These are phyloP conservation scores for Amblyteles armatorius DNA, from an alignment of 2,888 invertebrate species.

Conservation along the genomic window DNA sequence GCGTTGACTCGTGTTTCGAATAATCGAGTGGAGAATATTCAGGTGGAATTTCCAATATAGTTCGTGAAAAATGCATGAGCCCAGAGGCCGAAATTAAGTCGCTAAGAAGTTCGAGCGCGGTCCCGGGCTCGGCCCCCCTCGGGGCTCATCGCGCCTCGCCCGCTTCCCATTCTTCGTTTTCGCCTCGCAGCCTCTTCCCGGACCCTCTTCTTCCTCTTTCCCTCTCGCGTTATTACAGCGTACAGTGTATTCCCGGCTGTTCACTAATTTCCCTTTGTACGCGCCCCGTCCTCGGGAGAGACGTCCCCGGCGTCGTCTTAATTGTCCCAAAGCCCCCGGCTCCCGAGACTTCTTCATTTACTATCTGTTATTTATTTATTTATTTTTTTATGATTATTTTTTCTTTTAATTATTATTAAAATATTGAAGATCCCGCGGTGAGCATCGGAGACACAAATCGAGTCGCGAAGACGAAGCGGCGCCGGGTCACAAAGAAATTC, in stretches of 20 bases:
- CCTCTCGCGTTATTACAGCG: slow-evolving; percentile 25
- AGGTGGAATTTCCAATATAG: slow-evolving; percentile 68
- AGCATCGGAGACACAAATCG: slow-evolving; percentile 25
- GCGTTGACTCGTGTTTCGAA: slow-evolving; percentile 73
- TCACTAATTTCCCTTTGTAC: slow-evolving; percentile 49
- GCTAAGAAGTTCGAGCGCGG: slow-evolving; percentile 59
- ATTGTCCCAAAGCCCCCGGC: slow-evolving; percentile 49
- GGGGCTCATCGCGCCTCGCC: slow-evolving; percentile 30
- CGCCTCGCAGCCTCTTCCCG: slow-evolving; percentile 16
- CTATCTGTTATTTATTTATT: background rate
- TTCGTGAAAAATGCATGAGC: slow-evolving; percentile 70
- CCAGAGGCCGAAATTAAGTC: slow-evolving; percentile 65
- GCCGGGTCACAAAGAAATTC: slow-evolving; percentile 64
- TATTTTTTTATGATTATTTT: slow-evolving; percentile 6
- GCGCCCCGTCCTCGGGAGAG: slow-evolving; percentile 7
- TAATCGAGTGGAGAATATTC: slow-evolving; percentile 74
- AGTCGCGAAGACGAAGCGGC: slow-evolving; percentile 16
- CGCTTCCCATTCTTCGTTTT: slow-evolving; percentile 26
- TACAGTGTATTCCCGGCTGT: slow-evolving; percentile 34
- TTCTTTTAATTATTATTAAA: slow-evolving; percentile 54
- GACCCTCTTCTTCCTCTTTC: slow-evolving; percentile 21
- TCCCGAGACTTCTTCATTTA: slow-evolving; percentile 4
- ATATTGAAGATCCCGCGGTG: slow-evolving; percentile 44
- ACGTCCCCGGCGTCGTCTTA: slow-evolving; percentile 39
- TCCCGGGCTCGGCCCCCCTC: background rate